Evolutionary conservation across 2,888 invertebrate genomes (phyloP).

Genomic region (Diloba caeruleocephala): DNA sequence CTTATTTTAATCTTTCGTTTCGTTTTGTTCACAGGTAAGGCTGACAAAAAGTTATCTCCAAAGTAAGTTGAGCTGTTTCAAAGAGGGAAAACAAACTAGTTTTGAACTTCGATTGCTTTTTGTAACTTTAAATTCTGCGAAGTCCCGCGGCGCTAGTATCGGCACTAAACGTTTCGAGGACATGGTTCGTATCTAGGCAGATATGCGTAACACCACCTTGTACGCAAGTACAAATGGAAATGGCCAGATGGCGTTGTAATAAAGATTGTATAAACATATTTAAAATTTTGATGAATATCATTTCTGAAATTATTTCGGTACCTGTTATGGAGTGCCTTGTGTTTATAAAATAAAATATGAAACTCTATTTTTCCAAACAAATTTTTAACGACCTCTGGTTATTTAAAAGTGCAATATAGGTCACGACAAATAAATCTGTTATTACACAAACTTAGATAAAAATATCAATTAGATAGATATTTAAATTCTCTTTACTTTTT

Average conservation of each 20-base stretch:
- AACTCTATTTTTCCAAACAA: too few relatives aligned
- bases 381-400: too few relatives aligned
- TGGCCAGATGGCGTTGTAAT: constrained; percentile 64
- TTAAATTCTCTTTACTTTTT: too few relatives aligned
- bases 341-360: too few relatives aligned
- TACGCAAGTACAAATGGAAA: constrained; percentile 47
- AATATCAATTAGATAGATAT: too few relatives aligned
- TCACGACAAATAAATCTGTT: too few relatives aligned
- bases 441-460: too few relatives aligned
- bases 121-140: constrained; percentile 60
- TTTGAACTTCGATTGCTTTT: constrained; percentile 18
- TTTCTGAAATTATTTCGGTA: neutral
- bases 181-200: constrained; percentile 58
- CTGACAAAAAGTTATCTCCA: constrained; percentile 1
- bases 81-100: constrained; percentile 15
- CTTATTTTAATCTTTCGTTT: constrained; percentile 36
- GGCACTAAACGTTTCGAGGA: constrained; percentile 33
- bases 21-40: constrained; percentile 54
- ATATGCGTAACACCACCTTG: constrained; percentile 32
- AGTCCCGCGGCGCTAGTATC: constrained; percentile 60
- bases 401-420: too few relatives aligned
- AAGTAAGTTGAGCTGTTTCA: constrained; percentile 36
- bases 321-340: too few relatives aligned
- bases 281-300: too few relatives aligned
- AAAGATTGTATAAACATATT: neutral